phyloP scores from a whole-genome alignment of 1,140 invertebrate species.

The Drosophila leontia region DNA sequence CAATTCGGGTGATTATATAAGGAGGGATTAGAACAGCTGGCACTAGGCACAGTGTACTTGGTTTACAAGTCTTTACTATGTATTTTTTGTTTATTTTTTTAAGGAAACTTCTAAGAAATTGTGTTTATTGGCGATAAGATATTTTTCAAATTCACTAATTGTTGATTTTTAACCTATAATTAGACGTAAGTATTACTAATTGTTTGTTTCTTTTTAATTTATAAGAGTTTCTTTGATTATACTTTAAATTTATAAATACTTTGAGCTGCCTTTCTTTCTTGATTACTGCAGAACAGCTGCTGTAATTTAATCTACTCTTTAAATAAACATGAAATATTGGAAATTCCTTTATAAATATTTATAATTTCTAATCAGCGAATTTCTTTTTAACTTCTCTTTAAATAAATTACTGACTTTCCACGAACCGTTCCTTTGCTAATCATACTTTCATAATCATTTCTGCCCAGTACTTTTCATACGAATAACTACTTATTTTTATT shows the following conservation, averaged over 20 bases:
- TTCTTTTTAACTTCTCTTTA: background rate
- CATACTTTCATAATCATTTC: conserved; percentile 21
- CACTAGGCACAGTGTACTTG: background rate
- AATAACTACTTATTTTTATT: conserved; percentile 28
- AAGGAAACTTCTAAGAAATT: background rate
- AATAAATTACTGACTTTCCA: conserved; percentile 1
- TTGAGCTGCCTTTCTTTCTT: background rate
- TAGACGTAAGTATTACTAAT: background rate
- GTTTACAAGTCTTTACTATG: background rate
- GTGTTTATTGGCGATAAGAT: background rate
- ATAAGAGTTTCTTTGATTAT: background rate
- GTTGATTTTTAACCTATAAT: background rate
- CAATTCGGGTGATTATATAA: background rate
- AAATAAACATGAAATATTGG: background rate
- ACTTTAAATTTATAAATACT: background rate
- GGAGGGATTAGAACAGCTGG: conserved; percentile 5
- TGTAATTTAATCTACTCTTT: too few relatives aligned
- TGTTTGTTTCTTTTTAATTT: background rate
- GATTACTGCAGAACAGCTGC: background rate
- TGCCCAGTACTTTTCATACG: conserved; percentile 13
- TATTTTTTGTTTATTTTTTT: background rate
- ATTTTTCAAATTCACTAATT: too few relatives aligned
- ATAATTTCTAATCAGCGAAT: background rate
- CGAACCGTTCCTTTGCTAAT: background rate
- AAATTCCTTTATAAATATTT: background rate